phyloP scores from a whole-genome alignment of 2,797 vertebrate genomes.

The Prunella strophiata region DNA sequence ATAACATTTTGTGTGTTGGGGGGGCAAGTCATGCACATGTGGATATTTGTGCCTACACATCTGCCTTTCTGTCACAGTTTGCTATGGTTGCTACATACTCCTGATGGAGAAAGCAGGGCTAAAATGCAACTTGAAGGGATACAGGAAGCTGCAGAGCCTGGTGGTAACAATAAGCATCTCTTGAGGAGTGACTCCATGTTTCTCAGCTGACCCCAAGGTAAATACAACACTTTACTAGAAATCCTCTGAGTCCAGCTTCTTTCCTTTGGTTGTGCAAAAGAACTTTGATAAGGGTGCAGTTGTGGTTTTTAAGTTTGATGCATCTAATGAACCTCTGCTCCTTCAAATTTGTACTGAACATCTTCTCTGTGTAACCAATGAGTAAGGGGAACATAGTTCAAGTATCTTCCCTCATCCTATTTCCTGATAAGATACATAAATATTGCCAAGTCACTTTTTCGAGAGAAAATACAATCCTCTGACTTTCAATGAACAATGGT shows the following conservation, averaged over 20 bases:
- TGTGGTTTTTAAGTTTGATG: background rate
- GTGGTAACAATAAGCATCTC: background rate
- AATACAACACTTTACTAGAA: background rate
- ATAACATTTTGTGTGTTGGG: background rate
- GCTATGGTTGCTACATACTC: background rate
- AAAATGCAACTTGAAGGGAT: background rate
- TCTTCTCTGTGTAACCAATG: background rate
- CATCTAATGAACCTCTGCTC: background rate
- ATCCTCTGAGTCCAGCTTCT: background rate
- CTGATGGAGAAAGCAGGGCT: background rate
- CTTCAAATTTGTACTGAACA: background rate
- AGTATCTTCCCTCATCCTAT: background rate
- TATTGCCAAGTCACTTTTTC: background rate
- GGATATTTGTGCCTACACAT: background rate
- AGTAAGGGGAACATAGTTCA: background rate
- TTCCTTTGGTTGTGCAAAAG: background rate
- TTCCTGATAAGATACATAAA: background rate
- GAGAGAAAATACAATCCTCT: background rate
- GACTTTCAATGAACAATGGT: background rate
- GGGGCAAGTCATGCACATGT: background rate
- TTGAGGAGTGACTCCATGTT: background rate
- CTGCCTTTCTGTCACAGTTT: background rate
- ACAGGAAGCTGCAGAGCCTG: fast-evolving
- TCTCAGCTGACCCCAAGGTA: background rate
- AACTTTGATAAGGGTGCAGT: background rate